These are phyloP conservation scores for Macroteleia sp. DNA, from an alignment of 2,888 invertebrate species.

Conservation along the genomic window DNA sequence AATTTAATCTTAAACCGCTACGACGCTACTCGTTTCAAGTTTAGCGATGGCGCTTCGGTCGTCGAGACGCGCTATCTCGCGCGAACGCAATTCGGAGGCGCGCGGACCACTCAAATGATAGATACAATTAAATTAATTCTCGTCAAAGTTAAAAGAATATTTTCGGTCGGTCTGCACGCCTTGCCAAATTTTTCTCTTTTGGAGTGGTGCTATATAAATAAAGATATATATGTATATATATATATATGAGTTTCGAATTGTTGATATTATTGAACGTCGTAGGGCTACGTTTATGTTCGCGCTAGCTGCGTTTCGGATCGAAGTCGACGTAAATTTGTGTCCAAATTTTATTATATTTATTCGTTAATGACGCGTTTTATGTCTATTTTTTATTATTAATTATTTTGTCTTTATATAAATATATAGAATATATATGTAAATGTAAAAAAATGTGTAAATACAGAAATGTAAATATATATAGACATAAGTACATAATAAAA, in stretches of 20 bases:
- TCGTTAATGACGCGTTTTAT: constrained; percentile 68
- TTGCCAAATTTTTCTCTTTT: constrained; percentile 55
- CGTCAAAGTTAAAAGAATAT: constrained; percentile 9
- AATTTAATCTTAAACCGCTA: constrained; percentile 48
- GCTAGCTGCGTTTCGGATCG: constrained; percentile 57
- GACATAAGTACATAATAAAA: too few relatives aligned
- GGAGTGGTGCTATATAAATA: constrained; percentile 51
- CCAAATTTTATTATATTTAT: constrained; percentile 79
- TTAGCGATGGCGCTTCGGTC: constrained; percentile 59
- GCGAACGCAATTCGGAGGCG: constrained; percentile 57
- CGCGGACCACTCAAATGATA: constrained; percentile 26
- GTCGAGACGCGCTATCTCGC: constrained; percentile 42
- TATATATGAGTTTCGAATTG: constrained; percentile 42
- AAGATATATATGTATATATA: constrained; percentile 11
- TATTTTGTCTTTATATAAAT: constrained; percentile 61
- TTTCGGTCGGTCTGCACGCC: constrained; percentile 52
- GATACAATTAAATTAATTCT: neutral
- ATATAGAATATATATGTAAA: constrained; percentile 61
- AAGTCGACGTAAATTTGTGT: constrained; percentile 70
- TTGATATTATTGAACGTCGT: constrained; percentile 50
- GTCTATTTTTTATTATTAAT: constrained; percentile 63
- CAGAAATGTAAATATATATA: too few relatives aligned
- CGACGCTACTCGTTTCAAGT: constrained; percentile 42
- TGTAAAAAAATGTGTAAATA: too few relatives aligned
- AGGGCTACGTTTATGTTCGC: constrained; percentile 52